Base-by-base conservation (phyloP, 2,113 vertebrate genomes). In the Zosterops lateralis region DNA sequence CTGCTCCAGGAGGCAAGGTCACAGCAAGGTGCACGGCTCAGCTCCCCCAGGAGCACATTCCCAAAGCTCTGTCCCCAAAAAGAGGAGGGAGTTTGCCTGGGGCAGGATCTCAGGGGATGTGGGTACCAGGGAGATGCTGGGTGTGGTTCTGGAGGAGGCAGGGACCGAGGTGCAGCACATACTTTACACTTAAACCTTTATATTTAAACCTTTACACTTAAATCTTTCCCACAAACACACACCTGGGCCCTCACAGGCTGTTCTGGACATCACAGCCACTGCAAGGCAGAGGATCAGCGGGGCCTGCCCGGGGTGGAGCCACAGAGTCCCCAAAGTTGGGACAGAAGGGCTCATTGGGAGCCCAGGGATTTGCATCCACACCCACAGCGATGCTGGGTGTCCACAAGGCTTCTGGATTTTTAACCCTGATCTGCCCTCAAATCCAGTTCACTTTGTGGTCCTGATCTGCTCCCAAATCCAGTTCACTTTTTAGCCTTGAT, bases 1-100 rank as follows among this genome's bases (percentile, higher is more conserved):
- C 26, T 76, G 91, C 79, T 65, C 25, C 83, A 15, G 44, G n/a
- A 86, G 64, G 67, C 83, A 90, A 92, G 91, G 93, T 65, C 85
- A 85, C 53, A 3, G 82, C 78, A 17, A 93, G 74, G 70, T 22
- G 65, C 70, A 14, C 58, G 29, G 90, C 68, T 79, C 67, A 34
- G 90, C 31, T 53, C 54, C 36, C 36, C 1, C 0, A 32, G 20
- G 29, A 85, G 67, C 20, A 9, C 6, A 0, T 18, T 34, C 68
- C 68, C 31, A 12, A 0, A 0, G n/a, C 4, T 42, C 53, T 9
- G 16, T 1, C 15, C 38, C 67, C 58, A 9, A 16, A 24, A 9
- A 7, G 53, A 10, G 53, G 3, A 58, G n/a, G 4, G 61, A 25
- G 3, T 12, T 25, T 28, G 7, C 20, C 67, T 11, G 24, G 6